Base-by-base conservation (phyloP, 1,140 invertebrate species). In the Lepeophtheirus salmonis region DNA sequence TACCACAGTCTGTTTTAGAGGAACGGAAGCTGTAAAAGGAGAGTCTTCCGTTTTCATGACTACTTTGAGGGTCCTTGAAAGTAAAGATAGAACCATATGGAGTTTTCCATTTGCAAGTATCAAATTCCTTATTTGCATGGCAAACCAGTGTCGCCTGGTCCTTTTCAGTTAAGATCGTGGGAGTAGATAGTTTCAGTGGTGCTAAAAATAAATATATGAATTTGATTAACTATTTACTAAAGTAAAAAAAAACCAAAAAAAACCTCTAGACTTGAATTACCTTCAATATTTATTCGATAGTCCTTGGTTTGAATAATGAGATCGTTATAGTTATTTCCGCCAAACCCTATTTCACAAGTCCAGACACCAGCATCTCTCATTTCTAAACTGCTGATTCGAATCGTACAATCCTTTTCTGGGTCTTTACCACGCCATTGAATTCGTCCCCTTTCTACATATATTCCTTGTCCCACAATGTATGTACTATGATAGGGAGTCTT, bases 121-220 rank as follows among this genome's bases (percentile, higher is more conserved):
- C 57, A 22, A 50, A 59, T n/a, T 24, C 23, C n/a, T 59, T 59
- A 41, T 59, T 59, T 1, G 57, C 57, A 50, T 59, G 57, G 22
- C 57, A 59, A 10, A 59, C 57, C 14, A 59, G 57, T n/a, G 57
- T 59, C 2, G 57, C 57, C 18, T 59, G 17, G 26, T 26, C 57
- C 13, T 59, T 25, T 41, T 59, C 30, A 14, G 50, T 25, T 16
- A 59, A 17, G 3, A 16, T 41, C 17, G 57, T 59, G 14, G 57
- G 57, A 50, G 57, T 41, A 17, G 57, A 59, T 3, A 59, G 26
- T 22, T 59, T 59, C 57, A 59, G 49, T n/a, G 57, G 57, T 48
- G 30, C 30, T 48, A 48, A 48, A n/a, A 48, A 48, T 48, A n/a
- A 12, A 12, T n/a, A 12, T 10, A 48, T 12, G 30, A 48, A 48